phyloP scores from a whole-genome alignment of 2,888 invertebrate genomes.

The Athalia cordata region DNA sequence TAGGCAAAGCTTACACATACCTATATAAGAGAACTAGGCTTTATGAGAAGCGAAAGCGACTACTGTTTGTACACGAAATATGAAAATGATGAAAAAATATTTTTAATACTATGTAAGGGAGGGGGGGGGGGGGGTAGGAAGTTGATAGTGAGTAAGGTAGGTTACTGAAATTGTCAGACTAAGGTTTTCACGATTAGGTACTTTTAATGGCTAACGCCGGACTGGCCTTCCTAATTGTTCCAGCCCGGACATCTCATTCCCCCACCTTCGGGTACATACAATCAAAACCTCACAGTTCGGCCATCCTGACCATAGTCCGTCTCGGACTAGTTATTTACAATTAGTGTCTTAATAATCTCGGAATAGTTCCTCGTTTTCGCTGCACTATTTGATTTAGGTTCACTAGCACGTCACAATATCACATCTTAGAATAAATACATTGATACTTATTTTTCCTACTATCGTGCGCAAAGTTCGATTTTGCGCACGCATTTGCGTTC shows the following conservation, averaged over 20 bases:
- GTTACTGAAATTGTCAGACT: too few species aligned
- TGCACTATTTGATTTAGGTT: background rate
- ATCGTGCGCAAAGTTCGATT: too few species aligned
- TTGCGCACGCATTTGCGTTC: too few species aligned
- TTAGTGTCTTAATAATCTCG: background rate
- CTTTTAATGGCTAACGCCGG: too few species aligned
- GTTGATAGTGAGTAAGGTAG: too few species aligned
- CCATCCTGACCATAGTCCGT: constrained; percentile 23
- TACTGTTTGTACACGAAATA: constrained; percentile 33
- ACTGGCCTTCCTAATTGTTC: too few species aligned
- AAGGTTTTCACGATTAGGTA: too few species aligned
- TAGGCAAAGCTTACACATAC: background rate
- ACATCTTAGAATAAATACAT: constrained; percentile 1
- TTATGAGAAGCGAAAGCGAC: constrained; percentile 45
- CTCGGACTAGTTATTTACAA: constrained; percentile 19
- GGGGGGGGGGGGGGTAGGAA: too few species aligned
- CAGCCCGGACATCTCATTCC: too few species aligned
- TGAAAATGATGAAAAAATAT: constrained; percentile 15
- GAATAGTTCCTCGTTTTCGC: background rate
- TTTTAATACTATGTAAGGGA: too few species aligned
- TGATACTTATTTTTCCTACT: too few species aligned
- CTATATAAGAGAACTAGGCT: constrained; percentile 40
- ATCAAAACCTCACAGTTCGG: constrained; percentile 31
- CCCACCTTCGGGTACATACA: too few species aligned
- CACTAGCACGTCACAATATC: background rate